Base-by-base conservation (phyloP, 2,888 invertebrate species). In the Caenorhabditis becei region DNA sequence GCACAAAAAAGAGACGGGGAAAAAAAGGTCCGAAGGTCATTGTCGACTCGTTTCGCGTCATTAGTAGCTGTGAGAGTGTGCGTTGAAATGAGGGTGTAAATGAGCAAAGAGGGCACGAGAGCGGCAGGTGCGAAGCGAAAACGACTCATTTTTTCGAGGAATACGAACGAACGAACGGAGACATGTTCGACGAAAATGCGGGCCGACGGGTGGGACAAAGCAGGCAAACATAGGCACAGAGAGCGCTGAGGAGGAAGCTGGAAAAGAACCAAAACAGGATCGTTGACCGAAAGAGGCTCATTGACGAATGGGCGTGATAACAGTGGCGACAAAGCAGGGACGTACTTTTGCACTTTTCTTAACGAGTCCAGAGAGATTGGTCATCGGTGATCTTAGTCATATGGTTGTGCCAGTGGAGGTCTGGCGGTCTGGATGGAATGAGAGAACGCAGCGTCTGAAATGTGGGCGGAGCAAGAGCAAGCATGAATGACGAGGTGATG, bases 221-320 rank as follows among this genome's bases (percentile, higher is more conserved):
- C 66, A 59, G 53, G 75, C 75, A 75, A 75, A 75, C 66, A 75
- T 51, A 44, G 47, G 63, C 54, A 65, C 47, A 58, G 56, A 74
- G 61, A 63, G 35, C 47, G 63, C 47, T 23, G 61, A 49, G 53
- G 32, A 66, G 63, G 66, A 61, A 65, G 59, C 66, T 65, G 63
- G 58, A 47, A 58, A 58, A n/a, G 61, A 67, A 41, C 61, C 44
- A 66, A 75, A 75, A 75, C 75, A 75, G 75, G 75, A 75, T 75
- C 75, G 75, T 61, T 66, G 75, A 66, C 75, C 66, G 53, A 75
- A 61, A 66, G 66, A 67, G 75, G 59, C 61, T 61, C 58, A 53
- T 53, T 53, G 59, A 47, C 67, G 66, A 61, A 59, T 37, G 65
- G 66, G 59, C 65, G 58, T 75, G 75, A 75, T 75, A 75, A 75